These are phyloP conservation scores for Palythoa grandis DNA, from an alignment of 92 coral and sea anemone species.

Conservation along the genomic window DNA sequence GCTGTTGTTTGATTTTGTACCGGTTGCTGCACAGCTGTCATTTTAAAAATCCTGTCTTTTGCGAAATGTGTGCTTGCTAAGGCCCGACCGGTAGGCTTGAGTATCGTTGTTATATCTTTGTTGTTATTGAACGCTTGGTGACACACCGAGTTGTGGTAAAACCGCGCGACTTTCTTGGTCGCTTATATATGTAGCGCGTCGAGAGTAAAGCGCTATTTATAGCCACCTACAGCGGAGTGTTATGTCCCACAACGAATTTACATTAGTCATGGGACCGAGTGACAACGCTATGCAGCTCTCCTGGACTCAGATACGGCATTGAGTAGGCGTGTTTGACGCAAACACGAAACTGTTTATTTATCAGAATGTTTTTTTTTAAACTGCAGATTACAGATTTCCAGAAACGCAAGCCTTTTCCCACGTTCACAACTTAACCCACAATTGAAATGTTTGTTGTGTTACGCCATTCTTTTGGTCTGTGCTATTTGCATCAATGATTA, in stretches of 20 bases:
- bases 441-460: conserved; percentile 29
- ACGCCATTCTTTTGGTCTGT: conserved; percentile 6
- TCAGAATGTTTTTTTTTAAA: conserved; percentile 22
- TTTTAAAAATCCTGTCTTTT: background rate
- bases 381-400: conserved; percentile 29
- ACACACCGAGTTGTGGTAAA: conserved; percentile 18
- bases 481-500: conserved; percentile 31
- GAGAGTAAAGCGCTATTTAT: conserved; percentile 20
- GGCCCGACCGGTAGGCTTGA: background rate
- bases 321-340: conserved; percentile 39
- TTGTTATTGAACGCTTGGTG: conserved; percentile 23
- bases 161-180: background rate
- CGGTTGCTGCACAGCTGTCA: conserved; percentile 31
- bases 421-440: conserved; percentile 9
- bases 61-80: background rate
- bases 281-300: background rate
- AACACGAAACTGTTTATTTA: background rate
- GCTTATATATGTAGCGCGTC: conserved; percentile 10
- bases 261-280: conserved; percentile 41
- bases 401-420: conserved; percentile 5
- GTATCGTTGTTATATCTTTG: background rate
- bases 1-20: conserved; percentile 31
- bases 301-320: background rate
- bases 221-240: conserved; percentile 46
- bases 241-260: conserved; percentile 26